These are phyloP conservation scores for Anguilla japonica DNA, from an alignment of 2,113 vertebrate species.

Conservation along the genomic window DNA sequence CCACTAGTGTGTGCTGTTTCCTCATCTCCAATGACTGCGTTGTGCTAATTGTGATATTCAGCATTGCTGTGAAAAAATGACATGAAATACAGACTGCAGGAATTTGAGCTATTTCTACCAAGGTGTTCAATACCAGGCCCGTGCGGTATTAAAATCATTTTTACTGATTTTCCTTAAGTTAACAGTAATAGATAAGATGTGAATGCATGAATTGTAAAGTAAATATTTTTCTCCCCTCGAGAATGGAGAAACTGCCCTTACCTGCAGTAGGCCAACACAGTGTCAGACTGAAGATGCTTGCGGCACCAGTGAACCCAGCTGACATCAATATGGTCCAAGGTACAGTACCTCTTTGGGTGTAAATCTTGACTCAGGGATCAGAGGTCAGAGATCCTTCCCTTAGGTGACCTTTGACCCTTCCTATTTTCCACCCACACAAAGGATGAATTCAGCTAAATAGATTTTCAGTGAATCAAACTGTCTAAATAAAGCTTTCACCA, in stretches of 20 bases:
- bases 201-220: too few species aligned
- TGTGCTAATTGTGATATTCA: too few species aligned
- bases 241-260: slow-evolving; percentile 43
- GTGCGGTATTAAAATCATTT: too few species aligned
- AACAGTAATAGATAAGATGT: too few species aligned
- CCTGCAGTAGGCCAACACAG: slow-evolving; percentile 31
- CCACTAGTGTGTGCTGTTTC: too few species aligned
- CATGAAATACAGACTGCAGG: too few species aligned
- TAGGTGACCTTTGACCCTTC: too few species aligned
- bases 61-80: too few species aligned
- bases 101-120: too few species aligned
- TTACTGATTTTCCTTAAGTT: too few species aligned
- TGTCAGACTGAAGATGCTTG: slow-evolving; percentile 54
- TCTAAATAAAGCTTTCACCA: not conserved
- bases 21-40: too few species aligned
- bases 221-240: not conserved
- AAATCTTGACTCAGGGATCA: not conserved
- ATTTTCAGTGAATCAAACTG: not conserved
- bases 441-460: not conserved
- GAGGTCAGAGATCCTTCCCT: not conserved
- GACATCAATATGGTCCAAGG: slow-evolving; percentile 64
- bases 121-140: too few species aligned
- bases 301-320: slow-evolving; percentile 60
- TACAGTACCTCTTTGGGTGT: slow-evolving; percentile 23
- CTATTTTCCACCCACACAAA: not conserved